Evolutionary conservation across 2,797 vertebrate species (phyloP), one percentile per base, ranked within the genome.

Genomic region (Nothura maculosa): DNA sequence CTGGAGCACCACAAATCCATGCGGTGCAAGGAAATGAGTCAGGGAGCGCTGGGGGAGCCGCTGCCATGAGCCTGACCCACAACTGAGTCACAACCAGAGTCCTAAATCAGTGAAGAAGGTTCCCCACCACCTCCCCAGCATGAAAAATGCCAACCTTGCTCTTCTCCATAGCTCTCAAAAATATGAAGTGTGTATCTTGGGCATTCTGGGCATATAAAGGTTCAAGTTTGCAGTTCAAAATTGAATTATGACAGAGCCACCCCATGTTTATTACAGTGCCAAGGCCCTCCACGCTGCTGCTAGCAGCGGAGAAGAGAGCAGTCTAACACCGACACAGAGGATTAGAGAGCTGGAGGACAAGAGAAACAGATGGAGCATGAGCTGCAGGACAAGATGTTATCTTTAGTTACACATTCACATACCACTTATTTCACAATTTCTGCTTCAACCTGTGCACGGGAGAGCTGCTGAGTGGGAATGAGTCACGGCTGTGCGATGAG

Each of bases 51-150:
- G 52, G 28, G 7, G 55, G 76, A 86, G 70, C 55, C 90, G 50
- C 1, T 1, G 0, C 85, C 50, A 0, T 8, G 28, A 52, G 34
- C 74, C 21, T 38, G 57, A 88, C 61, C 0, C 0, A 86, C 30
- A n/a, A 55, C 54, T n/a, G 54, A 55, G 54, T n/a, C 30, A 20
- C 52, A 55, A 30, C 28, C 11, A 19, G 30, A 55, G 84, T 9
- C 50, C 62, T 60, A 61, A 36, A 7, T 3, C 77, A 6, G 1
- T 0, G 58, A 61, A 64, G 42, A 27, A 69, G 28, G 62, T 40
- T 19, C n/a, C 5, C 63, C 47, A 20, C 4, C 60, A 82, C 6
- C 1, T 61, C 40, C 66, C 69, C 67, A 30, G 47, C 78, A 63
- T 0, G 0, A 50, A 55, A 20, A 43, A 12, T 9, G 5, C 55